These are phyloP conservation scores for Macaria notata DNA, from an alignment of 2,888 invertebrate species.

Conservation along the genomic window DNA sequence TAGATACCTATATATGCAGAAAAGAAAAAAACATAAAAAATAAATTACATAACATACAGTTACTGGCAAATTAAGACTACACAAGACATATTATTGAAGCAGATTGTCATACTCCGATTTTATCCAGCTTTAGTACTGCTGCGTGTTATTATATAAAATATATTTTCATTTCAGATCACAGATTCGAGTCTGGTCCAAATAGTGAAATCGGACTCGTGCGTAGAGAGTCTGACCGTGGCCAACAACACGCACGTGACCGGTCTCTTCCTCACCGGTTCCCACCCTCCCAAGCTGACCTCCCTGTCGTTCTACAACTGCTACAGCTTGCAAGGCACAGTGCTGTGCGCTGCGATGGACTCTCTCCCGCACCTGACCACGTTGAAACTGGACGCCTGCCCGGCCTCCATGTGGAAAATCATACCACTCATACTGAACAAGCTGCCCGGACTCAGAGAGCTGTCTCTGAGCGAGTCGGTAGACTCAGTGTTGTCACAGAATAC, in stretches of 20 bases:
- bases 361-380: conserved; percentile 58
- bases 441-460: conserved; percentile 61
- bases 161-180: conserved; percentile 53
- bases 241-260: conserved; percentile 73
- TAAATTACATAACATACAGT: no score
- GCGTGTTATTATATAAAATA: no score
- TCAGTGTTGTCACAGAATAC: conserved; percentile 44
- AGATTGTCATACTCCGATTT: no score
- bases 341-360: conserved; percentile 57
- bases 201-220: conserved; percentile 59
- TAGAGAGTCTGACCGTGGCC: conserved; percentile 61
- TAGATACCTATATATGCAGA: no score
- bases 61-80: no score
- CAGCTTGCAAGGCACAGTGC: conserved; percentile 65
- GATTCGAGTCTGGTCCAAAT: conserved; percentile 68
- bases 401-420: conserved; percentile 65
- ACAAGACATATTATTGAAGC: no score
- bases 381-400: conserved; percentile 61
- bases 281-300: conserved; percentile 51
- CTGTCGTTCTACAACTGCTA: conserved; percentile 71
- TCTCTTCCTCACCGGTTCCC: conserved; percentile 60
- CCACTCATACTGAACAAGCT: conserved; percentile 62
- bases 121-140: no score
- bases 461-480: conserved; percentile 61
- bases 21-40: no score